Base-by-base conservation (phyloP, 2,888 invertebrate species). In the Drosophila picticornis region DNA sequence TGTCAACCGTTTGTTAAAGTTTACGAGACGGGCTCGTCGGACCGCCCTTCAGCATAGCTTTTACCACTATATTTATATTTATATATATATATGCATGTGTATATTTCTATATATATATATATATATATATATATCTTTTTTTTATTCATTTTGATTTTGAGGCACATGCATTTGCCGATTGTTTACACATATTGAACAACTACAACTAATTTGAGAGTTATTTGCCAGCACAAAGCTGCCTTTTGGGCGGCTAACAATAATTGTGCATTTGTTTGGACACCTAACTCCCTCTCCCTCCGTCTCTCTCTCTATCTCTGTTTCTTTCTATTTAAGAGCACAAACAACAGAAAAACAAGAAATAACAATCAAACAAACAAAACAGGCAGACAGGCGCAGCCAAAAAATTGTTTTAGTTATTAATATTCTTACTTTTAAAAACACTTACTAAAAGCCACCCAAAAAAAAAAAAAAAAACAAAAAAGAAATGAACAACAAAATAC, bases 1-100 rank as follows among this genome's bases (percentile, higher is more conserved):
- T 70, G 52, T 63, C 50, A 31, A 32, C 46, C 43, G 64, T 62
- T 79, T 79, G 74, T 75, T 76, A 83, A 81, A 77, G 78, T 61
- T 78, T 60, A 62, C 22, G 38, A 65, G 31, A 59, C 32, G 48
- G 50, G 48, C 25, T 43, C 6, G 32, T 19, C 27, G 19, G 36
- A 32, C 53, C 66, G 32, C 29, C 65, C 58, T 34, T 5, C 27
- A 16, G 70, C 70, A 70, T 56, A 55, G 70, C 69, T 68, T 32
- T 52, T 57, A 68, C 19, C 31, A 27, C n/a, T 51, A 56, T 34
- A 43, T 53, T 25, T 64, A 16, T 5, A 48, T 32, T 40, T 40
- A 19, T 43, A 10, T 68, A 56, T 36, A 38, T 38, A 36, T 50
- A 13, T 16, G 13, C 31, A 34, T 32, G 32, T 32, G 11, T 32